phyloP scores from a whole-genome alignment of 2,113 vertebrate species.

The Tupaia chinensis region DNA sequence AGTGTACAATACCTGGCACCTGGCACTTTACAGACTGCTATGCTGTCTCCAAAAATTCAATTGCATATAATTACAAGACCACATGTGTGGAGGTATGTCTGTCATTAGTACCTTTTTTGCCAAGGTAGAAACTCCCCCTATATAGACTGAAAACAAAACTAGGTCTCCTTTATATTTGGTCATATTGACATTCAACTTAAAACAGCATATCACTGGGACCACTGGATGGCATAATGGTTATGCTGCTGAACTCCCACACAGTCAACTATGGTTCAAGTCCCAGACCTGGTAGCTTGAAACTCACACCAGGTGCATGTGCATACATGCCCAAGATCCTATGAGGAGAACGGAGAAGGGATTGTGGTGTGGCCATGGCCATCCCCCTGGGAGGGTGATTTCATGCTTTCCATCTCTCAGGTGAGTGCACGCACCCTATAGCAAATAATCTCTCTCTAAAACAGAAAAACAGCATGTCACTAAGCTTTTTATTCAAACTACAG shows the following conservation, averaged over 20 bases:
- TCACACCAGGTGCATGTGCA: too few species aligned
- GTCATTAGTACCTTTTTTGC: not conserved
- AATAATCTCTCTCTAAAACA: too few species aligned
- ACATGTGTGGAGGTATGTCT: not conserved
- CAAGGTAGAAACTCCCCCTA: not conserved
- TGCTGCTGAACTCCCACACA: too few species aligned
- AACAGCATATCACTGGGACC: not conserved
- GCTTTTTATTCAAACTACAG: slow-evolving; percentile 26
- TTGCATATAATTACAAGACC: not conserved
- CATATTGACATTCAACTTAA: not conserved
- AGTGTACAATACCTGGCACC: not conserved
- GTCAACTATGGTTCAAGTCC: too few species aligned
- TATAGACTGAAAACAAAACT: not conserved
- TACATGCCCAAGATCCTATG: too few species aligned
- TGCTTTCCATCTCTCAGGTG: too few species aligned
- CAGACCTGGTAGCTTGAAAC: too few species aligned
- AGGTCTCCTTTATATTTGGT: slow-evolving; percentile 28
- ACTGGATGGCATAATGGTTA: too few species aligned
- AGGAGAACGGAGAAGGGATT: too few species aligned
- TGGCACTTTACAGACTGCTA: not conserved
- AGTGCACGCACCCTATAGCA: too few species aligned
- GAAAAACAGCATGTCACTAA: not conserved
- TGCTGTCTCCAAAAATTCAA: not conserved
- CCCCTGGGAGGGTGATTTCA: too few species aligned
- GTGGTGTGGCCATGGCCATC: too few species aligned